These are phyloP conservation scores for Nothobranchius furzeri DNA, from an alignment of 2,113 vertebrate genomes.

Conservation along the genomic window DNA sequence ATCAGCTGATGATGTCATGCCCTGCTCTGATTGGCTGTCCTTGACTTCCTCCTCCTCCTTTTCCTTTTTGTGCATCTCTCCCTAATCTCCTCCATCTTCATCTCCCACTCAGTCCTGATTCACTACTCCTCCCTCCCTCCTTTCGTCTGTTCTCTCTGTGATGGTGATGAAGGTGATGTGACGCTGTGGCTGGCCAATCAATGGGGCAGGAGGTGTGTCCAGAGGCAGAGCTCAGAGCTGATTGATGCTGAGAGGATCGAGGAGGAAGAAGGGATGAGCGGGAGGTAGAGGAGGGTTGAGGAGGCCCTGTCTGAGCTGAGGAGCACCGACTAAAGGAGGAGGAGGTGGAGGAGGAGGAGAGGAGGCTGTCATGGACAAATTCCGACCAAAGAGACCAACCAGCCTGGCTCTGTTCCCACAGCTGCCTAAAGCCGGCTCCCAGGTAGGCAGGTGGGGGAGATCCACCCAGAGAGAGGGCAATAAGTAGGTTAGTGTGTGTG, in stretches of 20 bases:
- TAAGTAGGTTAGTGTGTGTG: slow-evolving; percentile 22
- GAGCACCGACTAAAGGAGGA: slow-evolving; percentile 59
- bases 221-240: slow-evolving; percentile 87
- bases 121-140: slow-evolving; percentile 17
- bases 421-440: slow-evolving; percentile 83
- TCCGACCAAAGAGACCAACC: slow-evolving; percentile 93
- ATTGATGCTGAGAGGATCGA: slow-evolving; percentile 87
- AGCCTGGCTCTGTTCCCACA: slow-evolving; percentile 95
- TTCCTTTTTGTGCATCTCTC: slow-evolving; percentile 24
- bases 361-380: slow-evolving; percentile 85
- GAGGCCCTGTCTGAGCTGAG: slow-evolving; percentile 62
- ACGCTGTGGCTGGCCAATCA: slow-evolving; percentile 75
- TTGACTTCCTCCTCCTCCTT: slow-evolving; percentile 22
- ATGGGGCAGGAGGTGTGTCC: slow-evolving; percentile 64
- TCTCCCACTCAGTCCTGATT: slow-evolving; percentile 30
- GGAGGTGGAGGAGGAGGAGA: slow-evolving; percentile 41
- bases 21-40: slow-evolving; percentile 59
- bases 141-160: slow-evolving; percentile 29
- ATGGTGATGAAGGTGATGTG: slow-evolving; percentile 80
- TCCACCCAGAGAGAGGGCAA: slow-evolving; percentile 17
- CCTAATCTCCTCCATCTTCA: slow-evolving; percentile 21
- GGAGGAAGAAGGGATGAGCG: slow-evolving; percentile 75
- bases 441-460: slow-evolving; percentile 79
- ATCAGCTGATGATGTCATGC: slow-evolving; percentile 70
- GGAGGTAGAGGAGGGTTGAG: slow-evolving; percentile 53